Percentiles rank a stretch among this genome's conserved stretches.
phyloP scores from a whole-genome alignment of 37 sponge, comb jelly and placozoan genomes.

The Mnemiopsis leidyi region DNA sequence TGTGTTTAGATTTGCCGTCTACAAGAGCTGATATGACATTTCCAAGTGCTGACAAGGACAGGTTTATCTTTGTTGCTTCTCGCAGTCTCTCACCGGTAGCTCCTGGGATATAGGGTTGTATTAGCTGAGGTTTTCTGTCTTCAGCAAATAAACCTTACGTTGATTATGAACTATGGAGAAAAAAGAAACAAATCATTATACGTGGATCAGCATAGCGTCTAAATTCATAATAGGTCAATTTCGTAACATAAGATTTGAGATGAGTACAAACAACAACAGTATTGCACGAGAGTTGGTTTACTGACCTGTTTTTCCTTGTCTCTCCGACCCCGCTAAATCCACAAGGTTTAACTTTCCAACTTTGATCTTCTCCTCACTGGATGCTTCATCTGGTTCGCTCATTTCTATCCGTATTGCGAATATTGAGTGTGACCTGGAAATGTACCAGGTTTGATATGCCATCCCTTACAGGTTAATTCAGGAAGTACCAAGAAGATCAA shows the following conservation, averaged over 20 bases:
- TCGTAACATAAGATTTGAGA: too few species aligned
- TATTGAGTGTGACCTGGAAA: conserved; percentile 87
- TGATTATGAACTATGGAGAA: too few species aligned
- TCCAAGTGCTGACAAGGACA: conserved; percentile 96
- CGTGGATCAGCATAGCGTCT: too few species aligned
- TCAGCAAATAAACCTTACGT: too few species aligned
- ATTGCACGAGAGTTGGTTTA: too few species aligned
- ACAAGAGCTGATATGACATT: conserved; percentile 98
- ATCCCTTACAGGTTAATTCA: background rate
- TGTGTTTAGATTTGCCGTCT: conserved; percentile 94
- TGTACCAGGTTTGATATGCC: background rate
- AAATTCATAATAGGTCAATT: too few species aligned
- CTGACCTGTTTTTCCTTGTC: conserved; percentile 91
- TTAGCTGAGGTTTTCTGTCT: too few species aligned
- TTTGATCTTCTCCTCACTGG: conserved; percentile 69
- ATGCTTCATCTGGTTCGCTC: conserved; percentile 65
- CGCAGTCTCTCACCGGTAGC: conserved; percentile 87
- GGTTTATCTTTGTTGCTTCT: conserved; percentile 98
- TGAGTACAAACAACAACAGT: too few species aligned
- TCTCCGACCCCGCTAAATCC: conserved; percentile 94
- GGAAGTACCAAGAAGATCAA: too few species aligned
- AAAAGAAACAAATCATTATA: too few species aligned
- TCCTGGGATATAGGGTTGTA: too few species aligned
- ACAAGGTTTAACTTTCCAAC: conserved; percentile 90
- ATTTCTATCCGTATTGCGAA: conserved; percentile 92